Evolutionary conservation across 92 coral and sea anemone genomes (phyloP).

Genomic region (Plumapathes pennacea): DNA sequence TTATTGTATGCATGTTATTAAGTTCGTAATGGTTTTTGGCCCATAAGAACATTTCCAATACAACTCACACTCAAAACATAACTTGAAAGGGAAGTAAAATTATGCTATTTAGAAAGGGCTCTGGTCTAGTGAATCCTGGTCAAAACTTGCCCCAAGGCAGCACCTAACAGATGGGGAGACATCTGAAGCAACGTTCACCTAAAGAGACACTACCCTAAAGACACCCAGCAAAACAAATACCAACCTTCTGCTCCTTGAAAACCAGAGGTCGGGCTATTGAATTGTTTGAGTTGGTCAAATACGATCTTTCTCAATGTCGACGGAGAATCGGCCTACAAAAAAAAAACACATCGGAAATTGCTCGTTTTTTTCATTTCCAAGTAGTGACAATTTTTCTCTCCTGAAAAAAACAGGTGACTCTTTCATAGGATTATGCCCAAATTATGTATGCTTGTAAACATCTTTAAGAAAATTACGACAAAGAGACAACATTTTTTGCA

Average conservation of each 20-base stretch:
- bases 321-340: constrained; percentile 67
- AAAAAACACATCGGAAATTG: not conserved
- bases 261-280: constrained; percentile 60
- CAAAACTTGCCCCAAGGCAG: no score
- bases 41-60: not conserved
- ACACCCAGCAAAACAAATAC: not conserved
- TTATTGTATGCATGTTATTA: no score
- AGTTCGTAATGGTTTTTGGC: not conserved
- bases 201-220: no score
- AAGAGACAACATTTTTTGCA: no score
- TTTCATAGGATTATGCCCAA: no score
- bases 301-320: constrained; percentile 73
- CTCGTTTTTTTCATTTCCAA: not conserved
- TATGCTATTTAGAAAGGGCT: not conserved
- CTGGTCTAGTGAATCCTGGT: no score
- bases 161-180: not conserved
- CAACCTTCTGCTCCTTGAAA: constrained; percentile 91
- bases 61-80: not conserved
- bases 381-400: no score
- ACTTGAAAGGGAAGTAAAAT: not conserved
- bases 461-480: no score
- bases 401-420: no score
- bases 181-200: no score
- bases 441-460: no score
- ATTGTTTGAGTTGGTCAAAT: constrained; percentile 74